Conservation (phyloP, 2,113 vertebrate genomes). For the Spea bombifrons region DNA sequence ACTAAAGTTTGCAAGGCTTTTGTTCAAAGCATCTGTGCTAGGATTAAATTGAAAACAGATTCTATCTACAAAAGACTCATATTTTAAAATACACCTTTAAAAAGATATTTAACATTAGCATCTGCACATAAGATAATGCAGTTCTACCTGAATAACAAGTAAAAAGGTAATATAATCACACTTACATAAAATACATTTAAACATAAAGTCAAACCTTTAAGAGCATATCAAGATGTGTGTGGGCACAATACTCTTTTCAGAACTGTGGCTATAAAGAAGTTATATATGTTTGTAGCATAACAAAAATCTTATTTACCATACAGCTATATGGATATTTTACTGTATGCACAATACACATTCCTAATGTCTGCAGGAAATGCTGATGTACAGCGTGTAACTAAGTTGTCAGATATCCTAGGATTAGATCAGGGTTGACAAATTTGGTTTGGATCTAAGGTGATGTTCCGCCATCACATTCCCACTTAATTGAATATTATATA, state of each 20-base stretch:
- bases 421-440: too few species aligned
- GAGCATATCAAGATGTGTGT: neutral
- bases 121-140: constrained; percentile 22
- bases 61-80: constrained; percentile 9
- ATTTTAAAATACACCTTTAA: constrained; percentile 3
- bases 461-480: too few species aligned
- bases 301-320: neutral
- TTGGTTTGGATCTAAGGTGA: too few species aligned
- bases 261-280: constrained; percentile 6
- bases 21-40: constrained; percentile 41
- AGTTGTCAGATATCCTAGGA: too few species aligned
- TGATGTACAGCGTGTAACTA: too few species aligned
- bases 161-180: constrained; percentile 6
- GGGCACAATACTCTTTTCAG: neutral
- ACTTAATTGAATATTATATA: too few species aligned
- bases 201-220: constrained; percentile 7
- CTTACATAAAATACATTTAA: constrained; percentile 9
- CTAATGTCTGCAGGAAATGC: too few species aligned
- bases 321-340: neutral
- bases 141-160: constrained; percentile 29
- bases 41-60: constrained; percentile 23
- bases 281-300: neutral
- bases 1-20: constrained; percentile 23
- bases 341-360: neutral
- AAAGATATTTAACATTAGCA: constrained; percentile 11